Percentiles rank a stretch among this genome's conserved stretches.
Conservation (phyloP, 2,797 vertebrate genomes). For the Rhinophrynus dorsalis region DNA sequence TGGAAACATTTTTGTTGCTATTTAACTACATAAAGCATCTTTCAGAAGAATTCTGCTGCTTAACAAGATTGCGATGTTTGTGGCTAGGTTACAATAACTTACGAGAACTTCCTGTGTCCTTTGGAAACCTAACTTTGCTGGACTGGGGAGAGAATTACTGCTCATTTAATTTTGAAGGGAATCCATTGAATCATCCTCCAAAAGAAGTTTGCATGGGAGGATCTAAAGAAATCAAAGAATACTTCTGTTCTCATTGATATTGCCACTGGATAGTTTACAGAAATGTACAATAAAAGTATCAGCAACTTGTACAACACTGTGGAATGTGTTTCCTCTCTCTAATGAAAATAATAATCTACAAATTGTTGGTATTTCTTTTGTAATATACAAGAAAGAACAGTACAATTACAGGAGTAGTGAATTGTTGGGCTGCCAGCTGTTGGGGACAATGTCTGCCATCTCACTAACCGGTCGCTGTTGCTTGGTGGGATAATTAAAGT, state of each 20-base stretch:
- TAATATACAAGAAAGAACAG: too few species aligned
- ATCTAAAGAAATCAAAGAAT: slow-evolving; percentile 53
- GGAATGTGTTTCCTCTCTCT: too few species aligned
- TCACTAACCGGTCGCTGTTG: too few species aligned
- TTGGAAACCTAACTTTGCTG: slow-evolving; percentile 54
- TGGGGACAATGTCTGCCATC: too few species aligned
- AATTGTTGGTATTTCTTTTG: too few species aligned
- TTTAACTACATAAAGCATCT: slow-evolving; percentile 55
- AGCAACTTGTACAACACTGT: too few species aligned
- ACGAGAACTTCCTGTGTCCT: slow-evolving; percentile 43
- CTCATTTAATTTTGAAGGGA: slow-evolving; percentile 58
- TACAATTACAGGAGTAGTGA: too few species aligned
- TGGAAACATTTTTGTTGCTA: slow-evolving; percentile 52
- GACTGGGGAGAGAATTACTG: slow-evolving; percentile 56
- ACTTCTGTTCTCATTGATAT: slow-evolving; percentile 47
- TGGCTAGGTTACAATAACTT: slow-evolving; percentile 59
- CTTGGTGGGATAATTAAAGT: too few species aligned
- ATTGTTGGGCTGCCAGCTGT: too few species aligned
- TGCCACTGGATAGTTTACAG: too few species aligned
- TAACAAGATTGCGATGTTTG: slow-evolving; percentile 50
- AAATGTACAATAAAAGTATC: too few species aligned
- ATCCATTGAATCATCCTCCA: slow-evolving; percentile 55
- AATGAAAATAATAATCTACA: too few species aligned
- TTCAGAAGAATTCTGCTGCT: slow-evolving; percentile 44
- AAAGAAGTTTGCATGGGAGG: slow-evolving; percentile 57